Conservation (phyloP, 2,113 vertebrate genomes). For the Stegostoma tigrinum region DNA sequence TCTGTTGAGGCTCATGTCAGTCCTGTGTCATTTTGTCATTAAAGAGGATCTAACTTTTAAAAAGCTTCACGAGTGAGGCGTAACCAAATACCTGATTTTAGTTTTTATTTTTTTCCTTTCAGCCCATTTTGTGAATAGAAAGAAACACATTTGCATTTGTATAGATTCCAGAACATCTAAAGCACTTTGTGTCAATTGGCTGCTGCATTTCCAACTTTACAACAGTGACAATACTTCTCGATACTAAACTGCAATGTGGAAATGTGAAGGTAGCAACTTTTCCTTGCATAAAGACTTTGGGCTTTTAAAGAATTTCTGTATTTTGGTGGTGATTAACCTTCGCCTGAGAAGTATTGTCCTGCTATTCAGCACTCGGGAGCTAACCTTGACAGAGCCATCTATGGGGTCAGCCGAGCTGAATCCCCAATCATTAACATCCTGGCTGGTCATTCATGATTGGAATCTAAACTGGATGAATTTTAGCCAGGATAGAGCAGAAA, state of each 20-base stretch:
- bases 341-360: neutral
- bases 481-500: neutral
- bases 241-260: neutral
- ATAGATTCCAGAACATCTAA: neutral
- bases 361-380: neutral
- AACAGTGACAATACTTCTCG: no score
- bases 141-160: neutral
- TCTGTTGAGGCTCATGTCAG: neutral
- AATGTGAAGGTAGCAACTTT: neutral
- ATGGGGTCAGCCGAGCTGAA: neutral
- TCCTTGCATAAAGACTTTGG: no score
- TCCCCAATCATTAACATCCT: neutral
- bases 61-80: neutral
- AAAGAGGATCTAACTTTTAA: neutral
- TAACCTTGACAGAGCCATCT: neutral
- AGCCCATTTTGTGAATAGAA: neutral
- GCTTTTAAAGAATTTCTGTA: no score
- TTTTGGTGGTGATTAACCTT: neutral
- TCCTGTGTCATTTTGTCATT: neutral
- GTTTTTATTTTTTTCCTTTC: neutral
- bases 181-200: no score
- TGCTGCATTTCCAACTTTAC: no score
- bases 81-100: neutral
- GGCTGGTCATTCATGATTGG: neutral
- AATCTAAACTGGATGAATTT: neutral